Conservation (phyloP, 2,113 vertebrate genomes). For the Polypterus bichir region DNA sequence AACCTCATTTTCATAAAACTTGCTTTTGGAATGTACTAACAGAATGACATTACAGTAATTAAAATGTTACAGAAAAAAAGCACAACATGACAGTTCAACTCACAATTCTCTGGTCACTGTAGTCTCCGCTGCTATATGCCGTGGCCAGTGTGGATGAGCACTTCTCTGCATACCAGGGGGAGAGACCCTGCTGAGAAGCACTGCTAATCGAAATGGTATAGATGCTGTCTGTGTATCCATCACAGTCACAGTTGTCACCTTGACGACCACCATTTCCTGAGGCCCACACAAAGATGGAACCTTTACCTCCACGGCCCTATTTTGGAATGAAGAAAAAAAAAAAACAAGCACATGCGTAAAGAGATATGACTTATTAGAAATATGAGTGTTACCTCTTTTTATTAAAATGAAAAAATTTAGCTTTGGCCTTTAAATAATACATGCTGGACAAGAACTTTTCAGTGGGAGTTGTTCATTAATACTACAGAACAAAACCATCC, state of each 20-base stretch:
- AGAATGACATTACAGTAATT: conserved; percentile 26
- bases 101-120: conserved; percentile 94
- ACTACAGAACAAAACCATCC: no score
- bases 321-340: conserved; percentile 15
- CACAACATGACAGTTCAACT: conserved; percentile 28
- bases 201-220: conserved; percentile 96
- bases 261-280: conserved; percentile 92
- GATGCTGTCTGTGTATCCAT: conserved; percentile 95
- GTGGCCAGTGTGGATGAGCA: conserved; percentile 94
- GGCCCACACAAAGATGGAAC: conserved; percentile 97
- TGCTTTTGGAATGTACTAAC: conserved; percentile 35
- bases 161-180: conserved; percentile 97
- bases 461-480: no score
- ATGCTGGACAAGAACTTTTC: no score
- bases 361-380: no score
- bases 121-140: conserved; percentile 96
- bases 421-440: no score
- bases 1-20: conserved; percentile 31
- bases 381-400: no score
- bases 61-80: background rate
- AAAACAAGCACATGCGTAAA: background rate
- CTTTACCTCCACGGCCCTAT: conserved; percentile 85
- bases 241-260: conserved; percentile 94
- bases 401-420: no score
- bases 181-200: conserved; percentile 89